A percentile compares a stretch with the other conserved stretches of the same genome.
phyloP scores from a whole-genome alignment of 1,140 invertebrate genomes.

The Macrobrachium nipponense region DNA sequence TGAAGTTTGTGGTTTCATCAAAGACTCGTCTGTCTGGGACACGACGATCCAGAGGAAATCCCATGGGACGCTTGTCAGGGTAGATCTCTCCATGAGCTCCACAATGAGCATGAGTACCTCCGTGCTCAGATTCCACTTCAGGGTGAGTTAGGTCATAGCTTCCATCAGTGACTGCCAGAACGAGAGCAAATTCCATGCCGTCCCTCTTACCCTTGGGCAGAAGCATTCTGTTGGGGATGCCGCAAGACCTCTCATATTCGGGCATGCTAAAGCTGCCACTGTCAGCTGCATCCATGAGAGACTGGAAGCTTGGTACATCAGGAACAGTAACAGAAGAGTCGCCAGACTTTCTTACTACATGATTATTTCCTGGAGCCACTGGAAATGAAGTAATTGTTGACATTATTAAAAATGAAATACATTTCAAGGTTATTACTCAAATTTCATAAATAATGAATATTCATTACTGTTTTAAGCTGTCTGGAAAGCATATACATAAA shows the following conservation, averaged over 20 bases:
- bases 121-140: background rate
- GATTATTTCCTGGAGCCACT: conserved; percentile 21
- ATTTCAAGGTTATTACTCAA: no score
- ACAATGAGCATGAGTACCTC: conserved; percentile 21
- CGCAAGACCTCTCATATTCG: conserved; percentile 71
- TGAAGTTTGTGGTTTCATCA: background rate
- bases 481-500: no score
- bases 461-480: no score
- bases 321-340: conserved; percentile 36
- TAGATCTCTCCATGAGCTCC: conserved; percentile 21
- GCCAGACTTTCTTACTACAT: conserved; percentile 1
- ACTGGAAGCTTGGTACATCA: conserved; percentile 1
- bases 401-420: no score
- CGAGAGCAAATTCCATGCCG: conserved; percentile 70
- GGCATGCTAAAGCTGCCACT: conserved; percentile 69
- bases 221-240: conserved; percentile 74
- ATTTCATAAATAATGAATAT: no score
- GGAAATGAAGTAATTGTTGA: background rate
- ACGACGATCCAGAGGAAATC: background rate
- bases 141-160: conserved; percentile 65
- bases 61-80: conserved; percentile 30
- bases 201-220: conserved; percentile 72
- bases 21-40: background rate
- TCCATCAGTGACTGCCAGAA: conserved; percentile 68
- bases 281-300: conserved; percentile 11